These are phyloP conservation scores for Spilarctia lutea DNA, from an alignment of 2,888 invertebrate genomes.

Conservation along the genomic window DNA sequence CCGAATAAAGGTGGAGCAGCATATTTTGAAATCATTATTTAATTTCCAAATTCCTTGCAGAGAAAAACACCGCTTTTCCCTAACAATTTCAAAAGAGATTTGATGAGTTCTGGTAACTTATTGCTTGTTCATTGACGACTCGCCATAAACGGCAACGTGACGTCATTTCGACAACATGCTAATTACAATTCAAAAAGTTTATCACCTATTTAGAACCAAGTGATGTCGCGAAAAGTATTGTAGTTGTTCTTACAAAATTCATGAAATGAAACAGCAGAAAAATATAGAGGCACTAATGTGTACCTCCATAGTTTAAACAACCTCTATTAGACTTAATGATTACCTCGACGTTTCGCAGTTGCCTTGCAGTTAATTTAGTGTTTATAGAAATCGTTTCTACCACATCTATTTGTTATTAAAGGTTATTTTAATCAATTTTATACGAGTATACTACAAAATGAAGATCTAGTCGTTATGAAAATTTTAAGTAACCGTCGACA, in stretches of 20 bases:
- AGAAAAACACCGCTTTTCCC: constrained; percentile 16
- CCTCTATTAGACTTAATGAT: neutral
- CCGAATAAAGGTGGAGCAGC: neutral
- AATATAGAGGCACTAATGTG: neutral
- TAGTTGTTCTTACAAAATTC: neutral
- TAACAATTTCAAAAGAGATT: constrained; percentile 27
- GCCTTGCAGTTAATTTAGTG: neutral
- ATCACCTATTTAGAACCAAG: constrained; percentile 8
- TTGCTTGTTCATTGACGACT: constrained; percentile 26
- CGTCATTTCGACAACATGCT: constrained; percentile 15
- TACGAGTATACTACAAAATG: no score
- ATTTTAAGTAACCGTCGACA: no score
- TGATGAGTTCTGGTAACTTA: constrained; percentile 21
- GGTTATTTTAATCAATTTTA: neutral
- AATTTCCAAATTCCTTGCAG: constrained; percentile 14
- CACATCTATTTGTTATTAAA: neutral
- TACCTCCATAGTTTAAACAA: neutral
- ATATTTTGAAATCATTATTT: neutral
- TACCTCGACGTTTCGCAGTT: neutral
- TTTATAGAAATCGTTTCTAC: neutral
- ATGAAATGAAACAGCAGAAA: neutral
- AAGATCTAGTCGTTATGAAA: no score
- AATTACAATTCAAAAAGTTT: constrained; percentile 18
- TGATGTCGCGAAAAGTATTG: neutral
- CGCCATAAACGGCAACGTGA: constrained; percentile 10